Percentiles rank a stretch among this genome's conserved stretches.
These are phyloP conservation scores for Panagrolaimus sp. DNA, from an alignment of 1,140 invertebrate species.

Conservation along the genomic window DNA sequence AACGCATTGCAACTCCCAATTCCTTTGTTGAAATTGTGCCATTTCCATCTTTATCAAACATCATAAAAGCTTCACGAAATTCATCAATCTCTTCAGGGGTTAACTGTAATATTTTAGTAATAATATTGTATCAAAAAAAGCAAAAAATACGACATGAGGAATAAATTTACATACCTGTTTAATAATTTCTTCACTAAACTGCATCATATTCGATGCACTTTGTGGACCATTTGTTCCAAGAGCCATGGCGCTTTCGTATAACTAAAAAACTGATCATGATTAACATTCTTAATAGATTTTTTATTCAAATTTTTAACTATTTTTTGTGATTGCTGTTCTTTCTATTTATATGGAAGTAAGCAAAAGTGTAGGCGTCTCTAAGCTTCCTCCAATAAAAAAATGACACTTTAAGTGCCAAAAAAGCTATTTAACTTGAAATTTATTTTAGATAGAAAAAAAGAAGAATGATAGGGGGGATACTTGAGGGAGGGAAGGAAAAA, in stretches of 20 bases:
- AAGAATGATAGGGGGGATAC: no score
- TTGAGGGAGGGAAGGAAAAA: no score
- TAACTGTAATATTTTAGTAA: slow-evolving; percentile 26
- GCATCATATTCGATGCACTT: slow-evolving; percentile 37
- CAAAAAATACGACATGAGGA: neutral
- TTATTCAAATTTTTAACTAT: no score
- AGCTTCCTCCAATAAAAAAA: no score
- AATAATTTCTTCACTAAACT: slow-evolving; percentile 46
- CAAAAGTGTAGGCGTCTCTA: neutral
- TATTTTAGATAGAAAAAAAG: no score
- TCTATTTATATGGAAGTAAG: no score
- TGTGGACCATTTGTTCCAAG: slow-evolving; percentile 32
- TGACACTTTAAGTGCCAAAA: no score
- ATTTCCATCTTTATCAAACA: slow-evolving; percentile 98
- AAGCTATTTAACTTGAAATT: no score
- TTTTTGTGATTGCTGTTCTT: no score
- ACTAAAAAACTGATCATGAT: slow-evolving; percentile 21
- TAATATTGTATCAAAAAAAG: neutral
- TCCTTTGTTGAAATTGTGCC: slow-evolving; percentile 98
- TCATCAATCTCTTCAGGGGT: slow-evolving; percentile 64
- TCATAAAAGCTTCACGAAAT: slow-evolving; percentile 97
- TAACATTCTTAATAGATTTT: neutral
- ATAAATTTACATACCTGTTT: slow-evolving; percentile 35
- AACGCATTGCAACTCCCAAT: slow-evolving; percentile 96
- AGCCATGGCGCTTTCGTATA: slow-evolving; percentile 42